A percentile compares a stretch with the other conserved stretches of the same genome.
These are phyloP conservation scores for Ursus arctos DNA, from an alignment of 2,113 vertebrate genomes.

Conservation along the genomic window DNA sequence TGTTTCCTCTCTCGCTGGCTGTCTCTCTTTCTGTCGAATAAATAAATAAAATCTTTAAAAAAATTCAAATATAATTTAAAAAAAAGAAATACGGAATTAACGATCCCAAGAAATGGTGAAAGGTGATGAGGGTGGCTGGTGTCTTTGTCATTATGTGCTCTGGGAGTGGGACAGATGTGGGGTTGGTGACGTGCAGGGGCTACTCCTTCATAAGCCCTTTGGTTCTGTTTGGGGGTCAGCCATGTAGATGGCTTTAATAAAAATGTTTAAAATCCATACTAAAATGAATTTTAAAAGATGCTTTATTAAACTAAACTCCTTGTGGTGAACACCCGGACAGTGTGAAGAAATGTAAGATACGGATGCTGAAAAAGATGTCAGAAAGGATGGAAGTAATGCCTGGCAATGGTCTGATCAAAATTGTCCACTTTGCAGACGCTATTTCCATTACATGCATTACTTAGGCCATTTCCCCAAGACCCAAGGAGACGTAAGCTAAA, in stretches of 20 bases:
- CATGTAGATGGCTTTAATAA: background rate
- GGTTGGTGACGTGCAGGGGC: accelerated
- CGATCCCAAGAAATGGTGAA: background rate
- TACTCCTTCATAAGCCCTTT: background rate
- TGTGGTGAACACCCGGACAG: background rate
- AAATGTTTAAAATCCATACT: background rate
- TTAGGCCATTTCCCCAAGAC: background rate
- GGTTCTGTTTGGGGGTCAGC: background rate
- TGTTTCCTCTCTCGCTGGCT: no score
- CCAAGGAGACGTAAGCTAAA: background rate
- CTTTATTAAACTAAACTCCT: background rate
- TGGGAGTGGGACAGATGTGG: background rate
- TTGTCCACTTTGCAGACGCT: background rate
- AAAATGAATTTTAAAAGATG: background rate
- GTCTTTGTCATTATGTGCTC: background rate
- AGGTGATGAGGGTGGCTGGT: background rate
- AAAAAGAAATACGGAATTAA: background rate
- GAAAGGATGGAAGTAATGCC: background rate
- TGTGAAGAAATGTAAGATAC: background rate
- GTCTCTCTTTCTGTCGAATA: no score
- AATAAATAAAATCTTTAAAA: no score
- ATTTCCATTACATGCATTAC: background rate
- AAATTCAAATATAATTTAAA: no score
- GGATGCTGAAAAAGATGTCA: background rate
- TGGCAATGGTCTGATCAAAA: background rate